Evolutionary conservation across 2,797 vertebrate species (phyloP).

Genomic region (Picus viridis): DNA sequence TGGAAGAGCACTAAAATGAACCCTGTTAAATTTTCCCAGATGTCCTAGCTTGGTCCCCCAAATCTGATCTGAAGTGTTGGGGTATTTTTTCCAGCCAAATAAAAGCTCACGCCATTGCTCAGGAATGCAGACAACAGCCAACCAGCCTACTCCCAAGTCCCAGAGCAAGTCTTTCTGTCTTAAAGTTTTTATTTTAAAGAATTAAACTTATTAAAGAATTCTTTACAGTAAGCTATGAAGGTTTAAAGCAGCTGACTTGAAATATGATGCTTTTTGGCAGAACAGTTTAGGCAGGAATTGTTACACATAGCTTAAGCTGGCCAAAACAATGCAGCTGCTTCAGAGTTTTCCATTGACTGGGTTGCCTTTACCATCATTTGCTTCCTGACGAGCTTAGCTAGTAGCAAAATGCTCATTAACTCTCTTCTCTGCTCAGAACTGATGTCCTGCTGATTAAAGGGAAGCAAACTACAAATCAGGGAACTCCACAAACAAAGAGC

Average conservation of each 20-base stretch:
- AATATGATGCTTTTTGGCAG: conserved; percentile 7
- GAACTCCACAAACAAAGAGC: not conserved
- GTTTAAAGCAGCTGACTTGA: not conserved
- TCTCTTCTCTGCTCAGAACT: not conserved
- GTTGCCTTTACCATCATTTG: not conserved
- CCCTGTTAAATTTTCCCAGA: not conserved
- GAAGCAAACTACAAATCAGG: not conserved
- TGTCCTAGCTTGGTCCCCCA: not conserved
- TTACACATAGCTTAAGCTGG: not conserved
- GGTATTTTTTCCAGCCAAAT: not conserved
- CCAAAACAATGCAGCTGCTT: not conserved
- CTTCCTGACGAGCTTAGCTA: not conserved
- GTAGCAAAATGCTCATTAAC: not conserved
- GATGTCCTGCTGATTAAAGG: not conserved
- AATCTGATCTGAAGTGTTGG: not conserved
- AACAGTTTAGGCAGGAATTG: not conserved
- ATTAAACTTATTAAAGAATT: not conserved
- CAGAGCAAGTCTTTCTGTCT: not conserved
- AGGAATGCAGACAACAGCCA: not conserved
- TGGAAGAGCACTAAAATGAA: not conserved
- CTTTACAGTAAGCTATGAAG: not conserved
- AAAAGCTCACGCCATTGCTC: not conserved
- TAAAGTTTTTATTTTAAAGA: not conserved
- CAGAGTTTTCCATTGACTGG: not conserved
- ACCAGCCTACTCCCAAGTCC: not conserved